Base-by-base conservation (phyloP, 2,888 invertebrate species). In the Diarsia brunnea region DNA sequence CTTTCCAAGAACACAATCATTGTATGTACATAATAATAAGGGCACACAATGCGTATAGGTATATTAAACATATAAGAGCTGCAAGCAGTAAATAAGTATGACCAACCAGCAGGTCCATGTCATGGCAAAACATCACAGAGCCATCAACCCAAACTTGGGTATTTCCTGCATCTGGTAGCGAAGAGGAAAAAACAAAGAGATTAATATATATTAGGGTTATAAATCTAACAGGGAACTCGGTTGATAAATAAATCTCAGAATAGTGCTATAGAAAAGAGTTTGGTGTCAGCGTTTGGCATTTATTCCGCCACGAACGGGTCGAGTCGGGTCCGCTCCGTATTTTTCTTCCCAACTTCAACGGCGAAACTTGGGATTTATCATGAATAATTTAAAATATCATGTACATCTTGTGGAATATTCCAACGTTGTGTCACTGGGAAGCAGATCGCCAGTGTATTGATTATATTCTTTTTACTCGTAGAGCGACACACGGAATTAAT, bases 311-410 rank as follows among this genome's bases (percentile, higher is more conserved):
- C 85, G 87, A 86, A 81, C 75, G 74, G 76, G 82, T 84, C 88
- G 88, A 74, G 89, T 88, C 89, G 87, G 87, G 82, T 90, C 89
- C 89, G 89, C 87, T 86, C 85, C 89, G 90, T 93, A 93, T 92
- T 92, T 93, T 93, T 93, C 92, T 93, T 91, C 86, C 84, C 85
- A 88, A 90, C 90, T 90, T 89, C 87, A 85, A 84, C 89, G 89
- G 88, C 89, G 90, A 91, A 94, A 95, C 93, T 95, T 94, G 90
- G 91, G 91, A 92, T 94, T 94, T 92, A 92, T 93, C 93, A 95
- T 95, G 95, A 95, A 96, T 96, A 94, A 94, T 93, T 94, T 94
- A 92, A 93, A 93, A 91, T 91, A 90, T 92, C 89, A 88, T 90
- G 88, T 87, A 91, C 91, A 91, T 92, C 93, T 91, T 91, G 90